phyloP scores from a whole-genome alignment of 1,140 invertebrate species.

The Drosophila littoralis region DNA sequence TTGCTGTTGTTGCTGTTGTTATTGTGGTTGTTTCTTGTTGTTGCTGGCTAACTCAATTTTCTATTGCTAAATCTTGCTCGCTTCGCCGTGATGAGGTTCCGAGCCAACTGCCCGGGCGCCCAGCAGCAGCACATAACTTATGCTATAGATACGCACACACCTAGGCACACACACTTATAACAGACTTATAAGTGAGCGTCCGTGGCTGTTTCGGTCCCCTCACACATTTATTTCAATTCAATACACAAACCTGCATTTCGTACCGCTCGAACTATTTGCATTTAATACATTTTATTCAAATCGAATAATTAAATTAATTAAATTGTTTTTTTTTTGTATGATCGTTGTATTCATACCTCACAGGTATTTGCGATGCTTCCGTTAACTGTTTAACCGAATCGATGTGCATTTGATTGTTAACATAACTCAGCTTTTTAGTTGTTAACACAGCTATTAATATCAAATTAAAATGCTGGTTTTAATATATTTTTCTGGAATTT shows the following conservation, averaged over 20 bases:
- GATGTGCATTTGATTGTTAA: no score
- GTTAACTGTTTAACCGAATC: no score
- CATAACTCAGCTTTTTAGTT: no score
- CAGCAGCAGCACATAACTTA: conserved; percentile 65
- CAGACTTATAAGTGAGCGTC: conserved; percentile 3
- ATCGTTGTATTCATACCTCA: no score
- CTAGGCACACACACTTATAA: background rate
- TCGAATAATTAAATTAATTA: conserved; percentile 2
- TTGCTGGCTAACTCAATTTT: conserved; percentile 75
- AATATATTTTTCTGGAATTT: no score
- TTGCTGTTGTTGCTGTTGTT: background rate
- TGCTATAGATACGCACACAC: conserved; percentile 50
- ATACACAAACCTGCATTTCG: conserved; percentile 6
- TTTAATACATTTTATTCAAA: conserved; percentile 9
- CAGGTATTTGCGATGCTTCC: no score
- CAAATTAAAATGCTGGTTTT: no score
- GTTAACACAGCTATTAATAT: no score
- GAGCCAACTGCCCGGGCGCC: conserved; percentile 48
- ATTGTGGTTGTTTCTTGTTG: conserved; percentile 13
- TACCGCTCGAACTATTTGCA: background rate
- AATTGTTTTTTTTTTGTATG: no score
- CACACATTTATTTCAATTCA: conserved; percentile 78
- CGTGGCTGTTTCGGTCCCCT: conserved; percentile 41
- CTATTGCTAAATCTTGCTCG: conserved; percentile 69
- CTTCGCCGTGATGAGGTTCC: conserved; percentile 44